Percentiles rank a stretch among this genome's conserved stretches.
Evolutionary conservation across 2,113 vertebrate species (phyloP).

Genomic region (Campylomormyrus tamandua): DNA sequence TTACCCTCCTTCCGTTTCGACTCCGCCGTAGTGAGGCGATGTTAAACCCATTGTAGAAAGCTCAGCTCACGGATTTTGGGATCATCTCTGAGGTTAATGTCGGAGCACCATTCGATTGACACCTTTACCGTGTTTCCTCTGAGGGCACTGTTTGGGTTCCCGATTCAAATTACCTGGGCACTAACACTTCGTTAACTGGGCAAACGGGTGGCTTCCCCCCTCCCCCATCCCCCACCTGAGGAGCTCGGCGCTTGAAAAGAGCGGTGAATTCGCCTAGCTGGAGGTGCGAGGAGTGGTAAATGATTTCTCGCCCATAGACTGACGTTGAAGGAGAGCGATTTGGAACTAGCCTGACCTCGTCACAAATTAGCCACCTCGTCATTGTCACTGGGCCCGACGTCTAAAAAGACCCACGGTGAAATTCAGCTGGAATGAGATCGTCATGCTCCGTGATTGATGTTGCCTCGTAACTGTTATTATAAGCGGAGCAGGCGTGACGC

Average conservation of each 20-base stretch:
- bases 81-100: not conserved
- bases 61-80: not conserved
- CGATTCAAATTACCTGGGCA: constrained; percentile 7
- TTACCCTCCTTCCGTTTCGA: not conserved
- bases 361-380: constrained; percentile 45
- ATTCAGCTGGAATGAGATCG: not conserved
- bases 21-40: not conserved
- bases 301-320: constrained; percentile 53
- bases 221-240: not conserved
- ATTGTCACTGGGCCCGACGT: not conserved
- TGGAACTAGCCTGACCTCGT: constrained; percentile 48
- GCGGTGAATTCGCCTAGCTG: not conserved
- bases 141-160: not conserved
- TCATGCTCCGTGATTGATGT: constrained; percentile 15
- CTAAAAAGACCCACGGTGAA: not conserved
- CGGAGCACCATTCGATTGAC: not conserved
- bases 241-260: not conserved
- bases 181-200: not conserved
- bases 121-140: not conserved
- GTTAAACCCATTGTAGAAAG: not conserved
- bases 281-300: constrained; percentile 26
- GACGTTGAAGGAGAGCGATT: constrained; percentile 60
- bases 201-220: not conserved
- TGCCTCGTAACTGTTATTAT: not conserved
- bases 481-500: not conserved